Evolutionary conservation across 2,113 vertebrate genomes (phyloP), one percentile per base, ranked within the genome.

Genomic region (Proterorhinus semilunaris): DNA sequence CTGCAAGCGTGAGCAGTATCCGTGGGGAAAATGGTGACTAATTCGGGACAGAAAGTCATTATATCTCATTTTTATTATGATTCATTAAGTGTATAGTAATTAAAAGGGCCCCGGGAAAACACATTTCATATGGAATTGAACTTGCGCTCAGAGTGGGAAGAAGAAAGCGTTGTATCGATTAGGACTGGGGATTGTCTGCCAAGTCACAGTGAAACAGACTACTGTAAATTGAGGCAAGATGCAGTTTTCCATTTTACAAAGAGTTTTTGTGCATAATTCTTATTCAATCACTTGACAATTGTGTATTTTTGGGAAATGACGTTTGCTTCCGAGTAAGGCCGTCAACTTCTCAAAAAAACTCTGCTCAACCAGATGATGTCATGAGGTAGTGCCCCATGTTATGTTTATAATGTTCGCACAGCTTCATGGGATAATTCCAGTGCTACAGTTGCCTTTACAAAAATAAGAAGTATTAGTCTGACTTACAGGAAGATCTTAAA

Each of bases 101-200:
- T 63, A 47, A 47, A 63, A 63, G 16, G 47, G 62, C 62, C 62
- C n/a, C 16, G 46, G 62, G 62, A 63, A 63, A 63, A 63, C 46
- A 48, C 62, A 63, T 63, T 63, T 61, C 58, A 61, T 45, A 47
- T 63, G 17, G 46, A 48, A 63, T 63, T 63, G n/a, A 63, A 63
- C n/a, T 16, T 63, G 15, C 21, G 8, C 46, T 63, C 6, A 17
- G 17, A 63, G 46, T 17, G 9, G 27, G 11, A 10, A 16, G 44
- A 63, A 63, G 17, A 63, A 63, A 63, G 10, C 16, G 21, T 21
- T 7, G 46, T 46, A 63, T 46, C 21, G 58, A 61, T 61, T 45
- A 36, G 12, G 2, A 8, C 7, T 4, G 6, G n/a, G 58, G 44
- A 61, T 7, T 11, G 42, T 43, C 15, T 44, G 36, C 42, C 58